Conservation (phyloP, 1,140 invertebrate genomes). For the Plutomurus gul region DNA sequence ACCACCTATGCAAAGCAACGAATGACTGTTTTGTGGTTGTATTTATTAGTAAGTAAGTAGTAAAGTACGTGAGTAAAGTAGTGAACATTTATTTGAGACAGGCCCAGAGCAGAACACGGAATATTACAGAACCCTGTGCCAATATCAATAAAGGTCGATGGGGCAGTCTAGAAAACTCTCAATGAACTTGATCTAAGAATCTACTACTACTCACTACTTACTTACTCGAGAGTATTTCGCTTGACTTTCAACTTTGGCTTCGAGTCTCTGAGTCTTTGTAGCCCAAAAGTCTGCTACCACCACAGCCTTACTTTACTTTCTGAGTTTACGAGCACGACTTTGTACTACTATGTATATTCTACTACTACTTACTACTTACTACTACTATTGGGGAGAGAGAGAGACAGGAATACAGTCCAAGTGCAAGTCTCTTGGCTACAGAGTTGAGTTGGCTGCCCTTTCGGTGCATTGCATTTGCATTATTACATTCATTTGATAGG, state of each 20-base stretch:
- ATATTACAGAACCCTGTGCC: slow-evolving; percentile 32
- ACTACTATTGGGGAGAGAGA: too few species aligned
- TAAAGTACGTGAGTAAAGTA: not conserved
- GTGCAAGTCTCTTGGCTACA: slow-evolving; percentile 10
- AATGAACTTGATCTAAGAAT: slow-evolving; percentile 41
- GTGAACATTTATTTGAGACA: too few species aligned
- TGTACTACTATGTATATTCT: too few species aligned
- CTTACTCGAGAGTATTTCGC: too few species aligned
- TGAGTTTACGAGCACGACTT: too few species aligned
- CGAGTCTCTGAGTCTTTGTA: not conserved
- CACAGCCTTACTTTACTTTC: not conserved
- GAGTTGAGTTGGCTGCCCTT: slow-evolving; percentile 4
- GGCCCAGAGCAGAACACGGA: not conserved
- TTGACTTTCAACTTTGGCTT: slow-evolving; percentile 22
- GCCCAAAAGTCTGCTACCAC: slow-evolving; percentile 12
- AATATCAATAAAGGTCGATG: slow-evolving; percentile 50
- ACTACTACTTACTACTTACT: too few species aligned
- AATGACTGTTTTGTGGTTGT: too few species aligned
- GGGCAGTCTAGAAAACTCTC: slow-evolving; percentile 42
- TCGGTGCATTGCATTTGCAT: slow-evolving; percentile 23
- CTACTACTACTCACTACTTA: not conserved
- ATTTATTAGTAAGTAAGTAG: not conserved
- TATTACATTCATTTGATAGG: slow-evolving; percentile 22
- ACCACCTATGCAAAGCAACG: not conserved
- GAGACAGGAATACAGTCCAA: not conserved